Percentiles rank a stretch among this genome's conserved stretches.
These are phyloP conservation scores for Dastarcus helophoroides DNA, from an alignment of 2,888 invertebrate genomes.

Conservation along the genomic window DNA sequence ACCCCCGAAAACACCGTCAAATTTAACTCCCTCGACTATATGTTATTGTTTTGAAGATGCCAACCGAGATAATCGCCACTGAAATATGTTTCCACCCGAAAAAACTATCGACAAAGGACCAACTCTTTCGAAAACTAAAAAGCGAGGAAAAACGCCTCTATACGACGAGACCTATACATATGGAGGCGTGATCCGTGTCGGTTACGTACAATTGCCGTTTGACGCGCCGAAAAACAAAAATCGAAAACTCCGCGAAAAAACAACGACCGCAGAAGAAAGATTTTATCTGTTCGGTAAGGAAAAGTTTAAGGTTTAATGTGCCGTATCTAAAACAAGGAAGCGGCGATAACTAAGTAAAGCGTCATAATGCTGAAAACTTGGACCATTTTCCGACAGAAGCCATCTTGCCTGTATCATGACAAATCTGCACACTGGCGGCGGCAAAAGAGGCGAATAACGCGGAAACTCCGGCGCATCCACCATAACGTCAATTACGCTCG, in stretches of 20 bases:
- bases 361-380: constrained; percentile 25
- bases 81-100: no score
- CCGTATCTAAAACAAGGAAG: constrained; percentile 29
- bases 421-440: no score
- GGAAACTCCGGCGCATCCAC: no score
- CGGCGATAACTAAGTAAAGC: constrained; percentile 27
- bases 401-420: constrained; percentile 17
- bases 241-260: constrained; percentile 19
- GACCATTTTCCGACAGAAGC: constrained; percentile 17
- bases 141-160: no score
- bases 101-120: no score
- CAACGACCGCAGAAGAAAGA: constrained; percentile 20
- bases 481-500: no score
- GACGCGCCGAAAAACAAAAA: constrained; percentile 27
- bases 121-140: no score
- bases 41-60: no score
- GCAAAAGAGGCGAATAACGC: no score
- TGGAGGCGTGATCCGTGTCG: constrained; percentile 26
- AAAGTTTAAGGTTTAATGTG: constrained; percentile 31
- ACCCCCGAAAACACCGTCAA: not conserved
- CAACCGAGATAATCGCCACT: no score
- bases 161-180: not conserved
- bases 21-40: no score
- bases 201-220: constrained; percentile 30
- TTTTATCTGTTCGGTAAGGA: constrained; percentile 23